Percentiles rank a stretch among this genome's conserved stretches.
phyloP scores from a whole-genome alignment of 2,797 vertebrate species.

The Hyperoplus lanceolatus region DNA sequence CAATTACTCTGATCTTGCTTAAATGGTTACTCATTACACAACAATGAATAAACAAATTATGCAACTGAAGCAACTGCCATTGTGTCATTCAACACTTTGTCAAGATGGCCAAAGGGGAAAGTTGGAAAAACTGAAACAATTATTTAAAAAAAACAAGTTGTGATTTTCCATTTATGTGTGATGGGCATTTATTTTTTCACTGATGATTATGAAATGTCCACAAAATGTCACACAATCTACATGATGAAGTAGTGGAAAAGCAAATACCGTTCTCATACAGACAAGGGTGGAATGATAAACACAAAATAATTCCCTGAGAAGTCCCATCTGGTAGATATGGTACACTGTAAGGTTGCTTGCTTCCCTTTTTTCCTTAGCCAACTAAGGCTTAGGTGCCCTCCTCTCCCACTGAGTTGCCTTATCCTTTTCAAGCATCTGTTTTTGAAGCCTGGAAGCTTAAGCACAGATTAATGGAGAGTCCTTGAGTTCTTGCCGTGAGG shows the following conservation, averaged over 20 bases:
- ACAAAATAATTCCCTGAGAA: constrained; percentile 58
- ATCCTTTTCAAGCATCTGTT: constrained; percentile 84
- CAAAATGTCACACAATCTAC: constrained; percentile 5
- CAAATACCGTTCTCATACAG: constrained; percentile 18
- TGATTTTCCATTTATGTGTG: too few species aligned
- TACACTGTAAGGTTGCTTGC: constrained; percentile 57
- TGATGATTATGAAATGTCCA: constrained; percentile 11
- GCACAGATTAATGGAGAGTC: constrained; percentile 82
- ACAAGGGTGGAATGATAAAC: constrained; percentile 41
- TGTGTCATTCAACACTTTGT: not conserved
- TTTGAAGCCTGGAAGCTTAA: constrained; percentile 80
- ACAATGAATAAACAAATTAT: not conserved
- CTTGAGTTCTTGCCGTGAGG: constrained; percentile 70
- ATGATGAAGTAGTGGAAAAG: constrained; percentile 15
- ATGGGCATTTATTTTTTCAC: not conserved
- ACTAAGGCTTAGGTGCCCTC: constrained; percentile 69
- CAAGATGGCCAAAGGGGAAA: not conserved
- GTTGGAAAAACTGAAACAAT: not conserved
- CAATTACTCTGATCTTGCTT: not conserved
- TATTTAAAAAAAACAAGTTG: not conserved
- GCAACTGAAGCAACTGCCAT: not conserved
- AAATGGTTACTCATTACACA: not conserved
- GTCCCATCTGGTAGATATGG: constrained; percentile 62
- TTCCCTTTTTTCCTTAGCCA: constrained; percentile 63
- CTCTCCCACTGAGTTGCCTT: constrained; percentile 78